Base-by-base conservation (phyloP, 2,797 vertebrate species). In the Anolis apletophallus region DNA sequence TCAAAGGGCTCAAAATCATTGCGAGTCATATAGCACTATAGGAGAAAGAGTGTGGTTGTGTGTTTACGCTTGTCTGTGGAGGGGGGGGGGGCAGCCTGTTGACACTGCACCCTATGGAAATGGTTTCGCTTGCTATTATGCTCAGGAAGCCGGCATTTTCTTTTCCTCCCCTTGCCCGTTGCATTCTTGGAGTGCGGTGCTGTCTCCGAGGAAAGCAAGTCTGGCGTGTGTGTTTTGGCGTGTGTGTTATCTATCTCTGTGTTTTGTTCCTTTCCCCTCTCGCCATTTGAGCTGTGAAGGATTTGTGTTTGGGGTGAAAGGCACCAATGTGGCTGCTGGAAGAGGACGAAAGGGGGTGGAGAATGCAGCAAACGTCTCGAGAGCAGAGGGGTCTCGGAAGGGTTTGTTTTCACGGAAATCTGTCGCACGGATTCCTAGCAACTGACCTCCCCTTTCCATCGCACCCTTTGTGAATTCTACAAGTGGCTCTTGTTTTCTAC, bases 171-270 rank as follows among this genome's bases (percentile, higher is more conserved):
- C 12, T 32, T 55, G 32, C 50, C 12, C 8, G 34, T 75, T 61
- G 54, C 69, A 40, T 72, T 80, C 76, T 55, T 69, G 61, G 83
- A 78, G 83, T 13, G 84, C 76, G 52, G 17, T 59, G 29, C 68
- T 21, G 19, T 61, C 55, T 71, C n/a, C 1, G 67, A 46, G 67
- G 17, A 79, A 80, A 50, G 46, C 75, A 46, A 34, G 29, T 50
- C 68, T 80, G 57, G 73, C 34, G 29, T 32, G 46, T 50, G 72
- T 61, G 1, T n/a, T n/a, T n/a, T n/a, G n/a, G n/a, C n/a, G n/a
- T n/a, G n/a, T n/a, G n/a, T n/a, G n/a, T n/a, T n/a, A n/a, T n/a
- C n/a, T n/a, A n/a, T 40, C 40, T 50, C 9, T 73, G 19, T 73
- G 40, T 36, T 72, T 23, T 36, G 21, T 21, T n/a, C 32, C 10